Percentiles rank a stretch among this genome's conserved stretches.
These are phyloP conservation scores for Lumbricus terrestris DNA, from an alignment of 2,888 invertebrate species.

Conservation along the genomic window DNA sequence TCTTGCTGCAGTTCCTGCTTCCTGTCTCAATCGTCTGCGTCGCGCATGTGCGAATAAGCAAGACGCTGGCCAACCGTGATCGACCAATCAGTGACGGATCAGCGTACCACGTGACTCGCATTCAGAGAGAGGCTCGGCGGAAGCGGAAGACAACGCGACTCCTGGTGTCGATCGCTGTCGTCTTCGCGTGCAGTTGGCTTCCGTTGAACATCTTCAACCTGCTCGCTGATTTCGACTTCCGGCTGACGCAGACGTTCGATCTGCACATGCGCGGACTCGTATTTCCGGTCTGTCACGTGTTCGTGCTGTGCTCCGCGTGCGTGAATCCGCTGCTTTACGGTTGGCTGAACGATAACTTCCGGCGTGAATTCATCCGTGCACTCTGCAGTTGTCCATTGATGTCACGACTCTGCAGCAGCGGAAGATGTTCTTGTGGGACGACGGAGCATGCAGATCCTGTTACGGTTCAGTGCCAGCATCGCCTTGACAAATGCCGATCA, in stretches of 20 bases:
- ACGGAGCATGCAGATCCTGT: not conserved
- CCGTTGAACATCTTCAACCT: slow-evolving; percentile 85
- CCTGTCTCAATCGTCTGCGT: slow-evolving; percentile 80
- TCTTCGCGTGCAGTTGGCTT: slow-evolving; percentile 70
- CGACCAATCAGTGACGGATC: not conserved
- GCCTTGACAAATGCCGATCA: not conserved
- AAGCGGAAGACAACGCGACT: slow-evolving; percentile 84
- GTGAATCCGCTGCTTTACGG: slow-evolving; percentile 89
- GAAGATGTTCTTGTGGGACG: not conserved
- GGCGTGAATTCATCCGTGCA: slow-evolving; percentile 72
- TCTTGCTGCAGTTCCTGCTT: slow-evolving; percentile 79
- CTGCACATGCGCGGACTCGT: slow-evolving; percentile 27
- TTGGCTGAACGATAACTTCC: slow-evolving; percentile 89
- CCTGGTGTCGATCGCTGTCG: slow-evolving; percentile 72
- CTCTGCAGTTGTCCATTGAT: slow-evolving; percentile 40
- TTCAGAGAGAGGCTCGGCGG: slow-evolving; percentile 62
- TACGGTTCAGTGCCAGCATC: not conserved
- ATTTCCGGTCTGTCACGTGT: slow-evolving; percentile 68
- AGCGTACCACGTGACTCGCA: not conserved
- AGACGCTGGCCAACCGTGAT: slow-evolving; percentile 65
- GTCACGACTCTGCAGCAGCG: not conserved
- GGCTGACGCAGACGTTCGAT: slow-evolving; percentile 31
- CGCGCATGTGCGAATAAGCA: slow-evolving; percentile 79
- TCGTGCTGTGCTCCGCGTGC: slow-evolving; percentile 85
- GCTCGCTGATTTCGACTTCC: slow-evolving; percentile 67